Conservation (phyloP, 2,113 vertebrate species). For the Syngnathus scovelli region DNA sequence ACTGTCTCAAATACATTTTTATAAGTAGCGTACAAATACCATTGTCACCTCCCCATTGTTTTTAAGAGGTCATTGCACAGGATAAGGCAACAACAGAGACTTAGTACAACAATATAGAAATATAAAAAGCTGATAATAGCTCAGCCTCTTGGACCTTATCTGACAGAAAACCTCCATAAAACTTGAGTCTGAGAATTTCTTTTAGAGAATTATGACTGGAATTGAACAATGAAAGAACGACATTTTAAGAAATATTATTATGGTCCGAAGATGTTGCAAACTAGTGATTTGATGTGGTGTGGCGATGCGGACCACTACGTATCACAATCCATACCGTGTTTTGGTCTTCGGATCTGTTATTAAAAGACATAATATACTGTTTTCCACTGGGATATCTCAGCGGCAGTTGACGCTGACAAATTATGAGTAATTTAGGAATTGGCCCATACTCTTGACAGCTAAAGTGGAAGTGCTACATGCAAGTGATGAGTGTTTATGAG, state of each 20-base stretch:
- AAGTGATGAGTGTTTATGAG: slow-evolving; percentile 12
- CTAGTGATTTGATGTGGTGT: slow-evolving; percentile 31
- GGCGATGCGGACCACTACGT: slow-evolving; percentile 19
- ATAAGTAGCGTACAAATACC: background rate
- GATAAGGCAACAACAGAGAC: slow-evolving; percentile 9
- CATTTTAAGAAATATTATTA: slow-evolving; percentile 30
- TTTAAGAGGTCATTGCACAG: slow-evolving; percentile 3
- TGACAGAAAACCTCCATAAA: slow-evolving; percentile 34
- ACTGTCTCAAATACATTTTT: background rate
- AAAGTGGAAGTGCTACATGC: slow-evolving; percentile 5
- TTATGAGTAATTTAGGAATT: slow-evolving; percentile 17
- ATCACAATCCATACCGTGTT: slow-evolving; percentile 31
- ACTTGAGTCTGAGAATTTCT: slow-evolving; percentile 23
- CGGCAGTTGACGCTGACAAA: slow-evolving; percentile 15
- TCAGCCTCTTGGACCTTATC: slow-evolving; percentile 57
- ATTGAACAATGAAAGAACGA: slow-evolving; percentile 43
- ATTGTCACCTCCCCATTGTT: slow-evolving; percentile 2
- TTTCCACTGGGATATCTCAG: slow-evolving; percentile 8
- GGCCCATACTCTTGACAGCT: slow-evolving; percentile 21
- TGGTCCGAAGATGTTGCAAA: slow-evolving; percentile 43
- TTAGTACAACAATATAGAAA: slow-evolving; percentile 25
- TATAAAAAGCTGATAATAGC: slow-evolving; percentile 54
- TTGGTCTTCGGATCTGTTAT: slow-evolving; percentile 17
- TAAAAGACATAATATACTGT: slow-evolving; percentile 5
- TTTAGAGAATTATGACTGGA: slow-evolving; percentile 42